Conservation (phyloP, 37 sponge, comb jelly and placozoan species). For the Beroe forskalii region DNA sequence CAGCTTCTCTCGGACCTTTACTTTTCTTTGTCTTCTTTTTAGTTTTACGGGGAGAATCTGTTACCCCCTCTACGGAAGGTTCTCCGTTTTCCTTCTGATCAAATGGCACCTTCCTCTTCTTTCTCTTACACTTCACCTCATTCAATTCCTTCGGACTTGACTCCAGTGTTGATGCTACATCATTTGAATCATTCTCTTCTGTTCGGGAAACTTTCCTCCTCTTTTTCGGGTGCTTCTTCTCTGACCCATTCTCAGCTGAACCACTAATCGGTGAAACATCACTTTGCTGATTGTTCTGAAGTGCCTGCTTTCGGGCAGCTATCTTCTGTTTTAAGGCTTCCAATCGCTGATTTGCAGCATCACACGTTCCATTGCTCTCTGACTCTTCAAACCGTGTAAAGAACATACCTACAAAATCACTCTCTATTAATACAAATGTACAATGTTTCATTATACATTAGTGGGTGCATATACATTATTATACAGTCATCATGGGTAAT, state of each 20-base stretch:
- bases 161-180: too few species aligned
- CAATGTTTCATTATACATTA: too few species aligned
- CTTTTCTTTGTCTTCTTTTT: constrained; percentile 39
- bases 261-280: not conserved
- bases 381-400: not conserved
- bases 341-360: not conserved
- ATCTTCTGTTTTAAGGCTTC: constrained; percentile 27
- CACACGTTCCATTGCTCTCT: not conserved
- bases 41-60: not conserved
- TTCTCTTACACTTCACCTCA: not conserved
- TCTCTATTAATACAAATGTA: too few species aligned
- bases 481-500: too few species aligned
- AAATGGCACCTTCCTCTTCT: not conserved
- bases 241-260: not conserved
- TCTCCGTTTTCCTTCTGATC: not conserved
- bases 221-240: not conserved
- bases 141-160: too few species aligned
- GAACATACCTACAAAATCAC: not conserved
- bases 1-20: not conserved
- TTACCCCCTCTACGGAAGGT: not conserved
- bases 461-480: too few species aligned
- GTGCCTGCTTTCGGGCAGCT: constrained; percentile 24
- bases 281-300: not conserved
- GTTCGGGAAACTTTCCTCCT: not conserved
- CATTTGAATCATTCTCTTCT: not conserved